Base-by-base conservation (phyloP, 2,113 vertebrate species). In the Engystomops pustulosus region DNA sequence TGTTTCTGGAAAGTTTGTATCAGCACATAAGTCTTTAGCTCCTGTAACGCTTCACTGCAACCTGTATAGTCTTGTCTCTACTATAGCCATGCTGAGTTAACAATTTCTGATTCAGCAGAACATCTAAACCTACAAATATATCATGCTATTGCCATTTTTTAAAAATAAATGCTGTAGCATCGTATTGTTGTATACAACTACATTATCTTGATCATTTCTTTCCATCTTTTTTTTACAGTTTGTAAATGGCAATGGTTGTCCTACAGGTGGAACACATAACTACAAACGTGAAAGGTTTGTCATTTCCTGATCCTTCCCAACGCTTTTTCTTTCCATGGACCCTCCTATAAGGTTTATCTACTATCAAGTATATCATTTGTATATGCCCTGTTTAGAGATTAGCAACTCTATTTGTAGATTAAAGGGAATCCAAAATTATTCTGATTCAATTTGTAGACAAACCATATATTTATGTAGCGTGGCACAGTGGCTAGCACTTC, bases 111-210 rank as follows among this genome's bases (percentile, higher is more conserved):
- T 70, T 70, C 68, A 70, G 68, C 36, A 70, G 68, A 23, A 44
- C 68, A 44, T 41, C 68, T 41, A 70, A 38, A 70, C 41, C 68
- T 70, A 70, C 68, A 44, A 72, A 72, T 25, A 67, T 72, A 44
- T 25, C 69, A 72, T 45, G 41, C 36, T 72, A 45, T 25, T 72
- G 23, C 41, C 27, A 12, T 45, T 10, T 72, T 72, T 25, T 15
- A 25, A n/a, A n/a, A n/a, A n/a, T 25, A 72, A 72, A 67, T 34
- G 30, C 30, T 20, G 20, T 36, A 36, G 3, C 2, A 10, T 32
- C 34, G 2, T 32, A 14, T 32, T 17, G 60, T 30, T 27, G 6
- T 62, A 62, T 62, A 60, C 12, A 60, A 8, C 55, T 62, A 15
- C 58, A 62, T 2, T 32, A 17, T 65, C 15, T 65, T 65, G 27